Conservation (phyloP, 2,113 vertebrate species). For the Esox niger region DNA sequence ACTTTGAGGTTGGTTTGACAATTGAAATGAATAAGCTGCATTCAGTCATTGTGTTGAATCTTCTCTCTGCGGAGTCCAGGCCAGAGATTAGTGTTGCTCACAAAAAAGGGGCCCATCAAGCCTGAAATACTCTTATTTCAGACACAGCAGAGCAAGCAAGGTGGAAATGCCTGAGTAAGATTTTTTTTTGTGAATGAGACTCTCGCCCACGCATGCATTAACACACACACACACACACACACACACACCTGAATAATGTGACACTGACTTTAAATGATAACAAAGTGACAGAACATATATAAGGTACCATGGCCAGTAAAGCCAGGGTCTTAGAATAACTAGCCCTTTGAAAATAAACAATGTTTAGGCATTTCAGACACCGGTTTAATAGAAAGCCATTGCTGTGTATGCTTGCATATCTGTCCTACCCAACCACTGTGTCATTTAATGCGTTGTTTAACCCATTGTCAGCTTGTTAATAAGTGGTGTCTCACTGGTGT, state of each 20-base stretch:
- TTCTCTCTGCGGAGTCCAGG: neutral
- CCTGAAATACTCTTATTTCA: constrained; percentile 1
- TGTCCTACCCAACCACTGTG: too few species aligned
- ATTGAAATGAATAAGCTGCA: neutral
- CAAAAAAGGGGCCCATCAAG: neutral
- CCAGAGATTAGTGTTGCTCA: neutral
- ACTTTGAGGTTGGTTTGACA: neutral
- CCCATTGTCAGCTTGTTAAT: neutral
- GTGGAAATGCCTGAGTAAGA: neutral
- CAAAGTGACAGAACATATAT: too few species aligned
- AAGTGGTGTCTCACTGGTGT: neutral
- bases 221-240: constrained; percentile 2
- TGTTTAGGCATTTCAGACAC: neutral
- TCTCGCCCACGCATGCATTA: neutral
- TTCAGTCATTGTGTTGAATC: neutral
- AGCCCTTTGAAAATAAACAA: too few species aligned
- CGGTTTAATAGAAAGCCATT: neutral
- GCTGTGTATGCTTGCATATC: too few species aligned
- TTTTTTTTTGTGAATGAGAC: constrained; percentile 6
- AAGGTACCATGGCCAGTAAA: too few species aligned
- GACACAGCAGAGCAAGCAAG: neutral
- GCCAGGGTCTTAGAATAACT: too few species aligned
- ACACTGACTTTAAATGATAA: neutral
- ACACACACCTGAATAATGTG: constrained; percentile 1
- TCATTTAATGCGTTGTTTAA: too few species aligned